Evolutionary conservation across 2,888 invertebrate species (phyloP).

Genomic region (Rhamphomyia laevipes): DNA sequence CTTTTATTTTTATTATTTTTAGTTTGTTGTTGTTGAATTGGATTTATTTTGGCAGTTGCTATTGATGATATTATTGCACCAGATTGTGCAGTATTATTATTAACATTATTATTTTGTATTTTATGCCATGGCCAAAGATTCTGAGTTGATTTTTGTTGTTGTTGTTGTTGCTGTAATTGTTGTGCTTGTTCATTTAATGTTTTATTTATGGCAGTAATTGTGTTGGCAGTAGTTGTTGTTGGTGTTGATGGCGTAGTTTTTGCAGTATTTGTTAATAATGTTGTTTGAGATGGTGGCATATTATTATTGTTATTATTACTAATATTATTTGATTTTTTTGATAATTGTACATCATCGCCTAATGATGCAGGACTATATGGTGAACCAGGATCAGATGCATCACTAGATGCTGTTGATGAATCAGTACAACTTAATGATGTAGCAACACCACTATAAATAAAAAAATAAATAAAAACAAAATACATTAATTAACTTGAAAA

Average conservation of each 20-base stretch:
- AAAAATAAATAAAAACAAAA: conserved; percentile 30
- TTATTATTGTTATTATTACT: not conserved
- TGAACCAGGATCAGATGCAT: conserved; percentile 77
- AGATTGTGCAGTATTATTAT: conserved; percentile 11
- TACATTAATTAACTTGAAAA: too few relatives aligned
- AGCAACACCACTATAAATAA: conserved; percentile 68
- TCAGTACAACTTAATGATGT: conserved; percentile 64
- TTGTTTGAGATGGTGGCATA: conserved; percentile 32
- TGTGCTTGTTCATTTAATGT: conserved; percentile 28
- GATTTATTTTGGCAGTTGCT: not conserved
- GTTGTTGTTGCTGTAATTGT: conserved; percentile 13
- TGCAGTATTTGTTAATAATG: conserved; percentile 21
- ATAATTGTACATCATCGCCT: conserved; percentile 40
- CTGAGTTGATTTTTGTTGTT: conserved; percentile 1
- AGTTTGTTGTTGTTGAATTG: conserved; percentile 18
- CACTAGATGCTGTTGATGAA: conserved; percentile 60
- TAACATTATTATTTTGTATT: conserved; percentile 10
- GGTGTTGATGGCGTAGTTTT: conserved; percentile 19
- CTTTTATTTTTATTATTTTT: conserved; percentile 6
- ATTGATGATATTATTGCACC: conserved; percentile 1
- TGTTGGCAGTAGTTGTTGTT: conserved; percentile 14
- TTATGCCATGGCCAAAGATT: conserved; percentile 1
- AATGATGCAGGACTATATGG: conserved; percentile 60
- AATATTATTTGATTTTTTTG: conserved; percentile 20
- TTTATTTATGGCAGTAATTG: conserved; percentile 15